Percentiles rank a stretch among this genome's conserved stretches.
These are phyloP conservation scores for Heliconius aoede DNA, from an alignment of 2,888 invertebrate species.

Conservation along the genomic window DNA sequence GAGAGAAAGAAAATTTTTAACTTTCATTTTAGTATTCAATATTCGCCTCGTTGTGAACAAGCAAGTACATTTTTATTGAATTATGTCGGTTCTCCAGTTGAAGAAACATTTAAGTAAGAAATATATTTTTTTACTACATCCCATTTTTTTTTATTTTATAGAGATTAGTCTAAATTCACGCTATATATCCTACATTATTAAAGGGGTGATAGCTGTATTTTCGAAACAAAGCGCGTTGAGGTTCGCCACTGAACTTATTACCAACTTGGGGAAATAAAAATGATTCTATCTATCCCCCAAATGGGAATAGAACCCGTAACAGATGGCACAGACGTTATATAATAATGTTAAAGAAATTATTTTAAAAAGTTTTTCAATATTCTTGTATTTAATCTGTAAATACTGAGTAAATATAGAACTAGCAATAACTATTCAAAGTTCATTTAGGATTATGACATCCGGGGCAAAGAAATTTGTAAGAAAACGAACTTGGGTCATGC, in stretches of 20 bases:
- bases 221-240: neutral
- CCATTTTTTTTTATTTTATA: too few relatives aligned
- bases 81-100: too few relatives aligned
- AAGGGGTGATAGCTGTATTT: neutral
- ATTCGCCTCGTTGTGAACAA: too few relatives aligned
- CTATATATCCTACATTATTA: too few relatives aligned
- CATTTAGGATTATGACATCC: neutral
- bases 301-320: neutral
- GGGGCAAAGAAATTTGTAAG: neutral
- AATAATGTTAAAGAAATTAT: neutral
- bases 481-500: neutral
- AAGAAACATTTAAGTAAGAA: too few relatives aligned
- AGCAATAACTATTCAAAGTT: neutral
- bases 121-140: too few relatives aligned
- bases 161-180: too few relatives aligned
- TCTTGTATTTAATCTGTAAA: neutral
- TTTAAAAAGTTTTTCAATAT: neutral
- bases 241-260: neutral
- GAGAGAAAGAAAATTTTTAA: too few relatives aligned
- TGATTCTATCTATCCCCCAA: neutral
- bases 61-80: too few relatives aligned
- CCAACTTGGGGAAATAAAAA: neutral
- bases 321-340: neutral
- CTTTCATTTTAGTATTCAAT: too few relatives aligned
- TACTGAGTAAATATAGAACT: neutral